These are phyloP conservation scores for Nanger granti DNA, from an alignment of 2,113 vertebrate genomes.

Conservation along the genomic window DNA sequence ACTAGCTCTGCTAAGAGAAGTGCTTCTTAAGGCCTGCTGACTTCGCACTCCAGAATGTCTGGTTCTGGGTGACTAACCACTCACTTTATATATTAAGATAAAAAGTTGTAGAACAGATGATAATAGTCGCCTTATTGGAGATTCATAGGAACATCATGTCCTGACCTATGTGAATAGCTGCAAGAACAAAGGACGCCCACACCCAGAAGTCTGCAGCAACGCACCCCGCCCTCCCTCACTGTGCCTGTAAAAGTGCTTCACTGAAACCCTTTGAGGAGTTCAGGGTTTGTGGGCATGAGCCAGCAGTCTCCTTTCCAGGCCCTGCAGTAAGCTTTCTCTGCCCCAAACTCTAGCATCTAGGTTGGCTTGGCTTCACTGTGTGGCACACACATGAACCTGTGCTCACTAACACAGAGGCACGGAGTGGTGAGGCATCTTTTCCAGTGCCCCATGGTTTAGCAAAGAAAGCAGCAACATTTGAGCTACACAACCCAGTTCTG, in stretches of 20 bases:
- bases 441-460: neutral
- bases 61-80: neutral
- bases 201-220: neutral
- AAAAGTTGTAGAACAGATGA: neutral
- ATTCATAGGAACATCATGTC: neutral
- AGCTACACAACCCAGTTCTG: neutral
- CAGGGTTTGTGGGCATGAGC: neutral
- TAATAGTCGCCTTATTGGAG: neutral
- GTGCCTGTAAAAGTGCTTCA: neutral
- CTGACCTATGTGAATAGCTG: neutral
- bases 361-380: neutral
- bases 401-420: neutral
- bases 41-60: neutral
- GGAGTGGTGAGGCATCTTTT: neutral
- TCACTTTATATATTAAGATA: neutral
- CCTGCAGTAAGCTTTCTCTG: neutral
- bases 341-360: neutral
- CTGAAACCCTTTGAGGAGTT: neutral
- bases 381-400: neutral
- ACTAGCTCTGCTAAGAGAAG: neutral
- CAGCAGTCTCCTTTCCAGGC: neutral
- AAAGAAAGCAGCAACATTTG: neutral
- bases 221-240: accelerated
- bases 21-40: neutral
- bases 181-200: neutral